These are phyloP conservation scores for Latrodectus hesperus DNA, from an alignment of 2,888 invertebrate genomes.

Conservation along the genomic window DNA sequence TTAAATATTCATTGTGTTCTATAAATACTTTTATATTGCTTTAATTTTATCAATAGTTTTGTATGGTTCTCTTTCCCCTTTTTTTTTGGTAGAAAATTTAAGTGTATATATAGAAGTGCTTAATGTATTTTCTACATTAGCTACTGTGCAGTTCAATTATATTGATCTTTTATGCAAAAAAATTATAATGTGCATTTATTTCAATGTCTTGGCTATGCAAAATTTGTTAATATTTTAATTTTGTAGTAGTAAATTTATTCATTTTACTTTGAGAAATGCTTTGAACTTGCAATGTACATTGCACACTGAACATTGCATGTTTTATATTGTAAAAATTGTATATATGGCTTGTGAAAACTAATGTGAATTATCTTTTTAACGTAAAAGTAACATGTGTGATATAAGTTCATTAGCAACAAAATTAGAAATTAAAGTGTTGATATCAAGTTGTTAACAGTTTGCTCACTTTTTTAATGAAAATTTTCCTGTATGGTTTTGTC, in stretches of 20 bases:
- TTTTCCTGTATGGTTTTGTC: neutral
- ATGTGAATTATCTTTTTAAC: conserved; percentile 1
- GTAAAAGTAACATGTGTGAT: neutral
- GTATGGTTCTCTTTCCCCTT: too few species aligned
- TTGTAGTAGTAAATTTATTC: neutral
- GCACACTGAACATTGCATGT: neutral
- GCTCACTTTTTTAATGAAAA: neutral
- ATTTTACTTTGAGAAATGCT: neutral
- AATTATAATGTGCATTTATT: neutral
- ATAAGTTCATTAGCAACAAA: conserved; percentile 3
- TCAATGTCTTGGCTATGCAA: neutral
- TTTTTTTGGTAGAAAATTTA: too few species aligned
- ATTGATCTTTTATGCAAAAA: too few species aligned
- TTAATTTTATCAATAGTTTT: too few species aligned
- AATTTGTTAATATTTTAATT: neutral
- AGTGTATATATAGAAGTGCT: too few species aligned
- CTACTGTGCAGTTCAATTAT: too few species aligned
- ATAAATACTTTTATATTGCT: neutral
- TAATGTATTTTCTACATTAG: too few species aligned
- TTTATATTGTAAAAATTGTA: neutral
- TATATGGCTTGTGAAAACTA: conserved; percentile 3
- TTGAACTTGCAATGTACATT: neutral
- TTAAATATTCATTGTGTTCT: neutral
- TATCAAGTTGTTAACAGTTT: neutral
- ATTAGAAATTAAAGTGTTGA: conserved; percentile 2